Conservation (phyloP, 2,888 invertebrate species). For the Penaeus monodon region DNA sequence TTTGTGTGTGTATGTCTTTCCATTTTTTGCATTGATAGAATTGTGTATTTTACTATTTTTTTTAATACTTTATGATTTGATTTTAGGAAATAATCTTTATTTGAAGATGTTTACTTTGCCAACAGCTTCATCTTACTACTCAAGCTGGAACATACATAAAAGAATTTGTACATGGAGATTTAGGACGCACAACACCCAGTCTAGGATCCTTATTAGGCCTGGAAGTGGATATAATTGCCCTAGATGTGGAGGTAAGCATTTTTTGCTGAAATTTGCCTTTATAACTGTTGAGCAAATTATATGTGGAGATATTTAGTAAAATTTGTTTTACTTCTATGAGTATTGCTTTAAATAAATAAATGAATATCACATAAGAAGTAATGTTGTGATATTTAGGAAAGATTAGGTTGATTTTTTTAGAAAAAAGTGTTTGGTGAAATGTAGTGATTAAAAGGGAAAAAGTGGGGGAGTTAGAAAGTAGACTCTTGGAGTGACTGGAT, state of each 20-base stretch:
- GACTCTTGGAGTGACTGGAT: too few relatives aligned
- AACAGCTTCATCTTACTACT: constrained; percentile 75
- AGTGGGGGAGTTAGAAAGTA: too few relatives aligned
- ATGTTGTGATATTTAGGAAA: too few relatives aligned
- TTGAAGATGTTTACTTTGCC: neutral
- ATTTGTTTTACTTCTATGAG: neutral
- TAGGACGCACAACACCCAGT: constrained; percentile 87
- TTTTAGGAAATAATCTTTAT: too few relatives aligned
- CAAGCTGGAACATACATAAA: constrained; percentile 97
- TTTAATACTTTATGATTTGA: neutral
- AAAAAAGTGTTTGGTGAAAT: too few relatives aligned
- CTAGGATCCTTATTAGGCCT: constrained; percentile 78
- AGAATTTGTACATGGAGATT: constrained; percentile 97
- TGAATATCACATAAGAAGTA: too few relatives aligned
- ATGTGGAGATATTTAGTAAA: neutral
- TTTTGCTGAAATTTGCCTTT: neutral
- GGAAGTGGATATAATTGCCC: constrained; percentile 87
- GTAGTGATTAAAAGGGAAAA: too few relatives aligned
- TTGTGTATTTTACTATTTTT: neutral
- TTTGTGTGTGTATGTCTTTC: neutral
- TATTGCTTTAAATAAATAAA: too few relatives aligned
- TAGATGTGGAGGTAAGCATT: constrained; percentile 81
- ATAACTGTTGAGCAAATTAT: neutral
- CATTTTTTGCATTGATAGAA: neutral
- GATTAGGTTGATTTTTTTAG: too few relatives aligned